A percentile compares a stretch with the other conserved stretches of the same genome.
Conservation (phyloP, 2,113 vertebrate genomes). For the Crotalus helleri region DNA sequence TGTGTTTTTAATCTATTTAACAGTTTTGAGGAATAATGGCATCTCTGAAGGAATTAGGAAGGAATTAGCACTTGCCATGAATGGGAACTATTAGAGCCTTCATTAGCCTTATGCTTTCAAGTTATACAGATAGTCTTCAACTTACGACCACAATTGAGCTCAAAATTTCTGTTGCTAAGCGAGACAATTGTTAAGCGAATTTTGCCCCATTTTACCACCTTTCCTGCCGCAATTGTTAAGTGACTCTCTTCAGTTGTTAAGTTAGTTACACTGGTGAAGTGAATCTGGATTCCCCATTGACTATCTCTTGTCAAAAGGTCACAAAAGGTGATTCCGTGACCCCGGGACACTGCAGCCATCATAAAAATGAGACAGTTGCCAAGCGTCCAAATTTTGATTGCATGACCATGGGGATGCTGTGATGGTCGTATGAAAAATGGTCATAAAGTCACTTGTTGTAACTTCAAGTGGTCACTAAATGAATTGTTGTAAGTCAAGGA, state of each 20-base stretch:
- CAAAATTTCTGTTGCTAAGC: neutral
- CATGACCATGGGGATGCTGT: neutral
- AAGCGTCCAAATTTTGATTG: neutral
- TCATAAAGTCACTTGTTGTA: neutral
- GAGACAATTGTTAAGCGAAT: neutral
- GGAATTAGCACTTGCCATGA: neutral
- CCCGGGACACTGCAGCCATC: neutral
- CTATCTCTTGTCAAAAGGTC: neutral
- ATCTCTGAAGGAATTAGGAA: neutral
- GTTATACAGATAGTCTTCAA: too few relatives aligned
- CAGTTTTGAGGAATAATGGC: neutral
- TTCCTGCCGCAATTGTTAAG: neutral
- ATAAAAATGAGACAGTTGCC: neutral
- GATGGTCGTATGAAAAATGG: neutral
- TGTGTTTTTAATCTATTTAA: neutral
- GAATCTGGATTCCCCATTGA: neutral
- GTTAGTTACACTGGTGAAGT: neutral
- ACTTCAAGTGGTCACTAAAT: neutral
- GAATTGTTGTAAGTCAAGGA: too few relatives aligned
- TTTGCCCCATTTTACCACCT: neutral
- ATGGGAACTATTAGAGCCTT: neutral
- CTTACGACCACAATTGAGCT: neutral
- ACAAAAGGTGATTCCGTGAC: neutral
- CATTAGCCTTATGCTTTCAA: neutral
- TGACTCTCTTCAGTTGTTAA: neutral